Evolutionary conservation across 1,140 invertebrate genomes (phyloP).

Genomic region (Drosophila yakuba): DNA sequence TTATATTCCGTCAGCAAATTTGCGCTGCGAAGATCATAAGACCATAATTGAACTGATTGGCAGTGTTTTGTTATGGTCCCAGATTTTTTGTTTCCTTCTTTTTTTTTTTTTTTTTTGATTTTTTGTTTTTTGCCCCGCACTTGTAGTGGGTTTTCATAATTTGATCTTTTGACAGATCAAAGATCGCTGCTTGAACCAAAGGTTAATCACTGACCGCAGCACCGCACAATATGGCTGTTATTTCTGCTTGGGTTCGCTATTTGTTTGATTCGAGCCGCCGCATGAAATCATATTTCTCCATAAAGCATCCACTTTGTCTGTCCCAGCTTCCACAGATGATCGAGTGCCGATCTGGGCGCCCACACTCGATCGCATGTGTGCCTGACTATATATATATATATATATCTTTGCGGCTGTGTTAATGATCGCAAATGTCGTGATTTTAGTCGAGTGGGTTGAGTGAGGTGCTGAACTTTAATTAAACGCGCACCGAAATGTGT

Average conservation of each 20-base stretch:
- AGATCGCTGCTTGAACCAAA: slow-evolving; percentile 48
- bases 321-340: slow-evolving; percentile 39
- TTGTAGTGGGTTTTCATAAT: slow-evolving; percentile 23
- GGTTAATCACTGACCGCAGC: slow-evolving; percentile 53
- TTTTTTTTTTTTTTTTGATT: too few relatives aligned
- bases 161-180: slow-evolving; percentile 56
- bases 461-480: slow-evolving; percentile 55
- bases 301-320: slow-evolving; percentile 44
- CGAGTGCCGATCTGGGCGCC: slow-evolving; percentile 48
- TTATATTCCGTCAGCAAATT: slow-evolving; percentile 34
- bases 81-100: slow-evolving; percentile 4
- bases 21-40: slow-evolving; percentile 23
- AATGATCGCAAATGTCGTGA: slow-evolving; percentile 54
- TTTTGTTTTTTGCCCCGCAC: too few relatives aligned
- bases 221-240: slow-evolving; percentile 14
- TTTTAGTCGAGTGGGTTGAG: slow-evolving; percentile 50
- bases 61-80: slow-evolving; percentile 24
- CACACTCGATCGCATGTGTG: slow-evolving; percentile 45
- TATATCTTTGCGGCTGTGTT: slow-evolving; percentile 23
- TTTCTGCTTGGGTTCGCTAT: slow-evolving; percentile 15
- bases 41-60: slow-evolving; percentile 33
- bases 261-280: slow-evolving; percentile 51
- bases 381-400: background rate
- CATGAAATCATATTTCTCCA: slow-evolving; percentile 53
- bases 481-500: slow-evolving; percentile 50